These are phyloP conservation scores for Prenolepis imparis DNA, from an alignment of 2,888 invertebrate species.

Conservation along the genomic window DNA sequence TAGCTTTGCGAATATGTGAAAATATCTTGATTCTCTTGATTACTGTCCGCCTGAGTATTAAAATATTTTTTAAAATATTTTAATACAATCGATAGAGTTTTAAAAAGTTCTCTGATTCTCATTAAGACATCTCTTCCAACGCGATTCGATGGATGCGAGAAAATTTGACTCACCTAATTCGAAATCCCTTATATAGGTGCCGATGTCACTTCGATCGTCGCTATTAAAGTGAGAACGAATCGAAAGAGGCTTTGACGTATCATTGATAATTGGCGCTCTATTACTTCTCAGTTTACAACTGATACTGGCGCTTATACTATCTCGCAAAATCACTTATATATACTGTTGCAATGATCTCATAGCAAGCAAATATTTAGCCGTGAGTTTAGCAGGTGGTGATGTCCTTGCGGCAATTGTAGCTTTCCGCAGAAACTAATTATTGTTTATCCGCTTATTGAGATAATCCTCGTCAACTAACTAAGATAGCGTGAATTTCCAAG, in stretches of 20 bases:
- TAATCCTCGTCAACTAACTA: constrained; percentile 69
- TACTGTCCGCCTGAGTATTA: neutral
- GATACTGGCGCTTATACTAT: constrained; percentile 29
- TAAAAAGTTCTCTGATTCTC: neutral
- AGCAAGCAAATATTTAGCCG: constrained; percentile 54
- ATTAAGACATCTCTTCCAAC: neutral
- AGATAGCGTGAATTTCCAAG: constrained; percentile 61
- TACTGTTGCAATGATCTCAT: neutral
- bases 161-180: constrained; percentile 20
- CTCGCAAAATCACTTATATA: constrained; percentile 31
- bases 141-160: neutral
- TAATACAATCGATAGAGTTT: neutral
- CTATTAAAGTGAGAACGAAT: neutral
- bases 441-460: constrained; percentile 43
- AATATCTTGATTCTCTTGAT: neutral
- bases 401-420: constrained; percentile 43
- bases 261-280: constrained; percentile 36
- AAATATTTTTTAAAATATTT: neutral
- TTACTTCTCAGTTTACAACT: constrained; percentile 9
- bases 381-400: constrained; percentile 42
- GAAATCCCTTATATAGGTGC: constrained; percentile 29
- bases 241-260: neutral
- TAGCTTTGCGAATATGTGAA: neutral
- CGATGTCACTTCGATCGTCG: neutral
- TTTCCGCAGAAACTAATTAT: constrained; percentile 51